phyloP scores from a whole-genome alignment of 2,888 invertebrate genomes.

The Phortica magna region DNA sequence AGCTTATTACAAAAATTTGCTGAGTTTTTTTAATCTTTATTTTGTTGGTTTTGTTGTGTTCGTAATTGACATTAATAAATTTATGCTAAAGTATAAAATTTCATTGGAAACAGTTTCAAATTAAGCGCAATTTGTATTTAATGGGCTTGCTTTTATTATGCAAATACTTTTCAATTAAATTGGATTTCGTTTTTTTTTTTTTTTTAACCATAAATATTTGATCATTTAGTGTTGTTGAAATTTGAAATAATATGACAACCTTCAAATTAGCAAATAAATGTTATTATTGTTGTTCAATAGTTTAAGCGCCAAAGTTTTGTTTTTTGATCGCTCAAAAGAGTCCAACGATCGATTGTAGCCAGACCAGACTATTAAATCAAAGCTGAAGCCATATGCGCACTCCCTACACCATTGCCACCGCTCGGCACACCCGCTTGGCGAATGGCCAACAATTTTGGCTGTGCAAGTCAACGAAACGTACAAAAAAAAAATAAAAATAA shows the following conservation, averaged over 20 bases:
- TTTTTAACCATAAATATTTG: neutral
- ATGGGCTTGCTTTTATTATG: neutral
- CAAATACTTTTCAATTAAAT: neutral
- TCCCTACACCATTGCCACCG: neutral
- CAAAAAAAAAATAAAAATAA: neutral
- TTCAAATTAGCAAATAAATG: neutral
- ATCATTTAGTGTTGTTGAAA: constrained; percentile 30
- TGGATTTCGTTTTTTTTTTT: neutral
- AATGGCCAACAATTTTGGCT: neutral
- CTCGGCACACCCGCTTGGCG: neutral
- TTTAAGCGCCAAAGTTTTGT: neutral
- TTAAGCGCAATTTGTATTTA: constrained; percentile 4
- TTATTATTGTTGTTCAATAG: too few species aligned
- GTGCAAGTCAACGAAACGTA: neutral
- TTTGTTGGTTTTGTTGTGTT: neutral
- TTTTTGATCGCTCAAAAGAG: neutral
- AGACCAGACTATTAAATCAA: constrained; percentile 19
- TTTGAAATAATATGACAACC: neutral
- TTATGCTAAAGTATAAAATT: neutral
- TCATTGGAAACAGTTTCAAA: neutral
- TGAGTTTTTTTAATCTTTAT: too few species aligned
- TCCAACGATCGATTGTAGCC: neutral
- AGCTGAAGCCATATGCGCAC: neutral
- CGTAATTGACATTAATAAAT: neutral
- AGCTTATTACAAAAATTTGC: too few species aligned